phyloP scores from a whole-genome alignment of 2,888 invertebrate species.

The Sinotaia quadrata region DNA sequence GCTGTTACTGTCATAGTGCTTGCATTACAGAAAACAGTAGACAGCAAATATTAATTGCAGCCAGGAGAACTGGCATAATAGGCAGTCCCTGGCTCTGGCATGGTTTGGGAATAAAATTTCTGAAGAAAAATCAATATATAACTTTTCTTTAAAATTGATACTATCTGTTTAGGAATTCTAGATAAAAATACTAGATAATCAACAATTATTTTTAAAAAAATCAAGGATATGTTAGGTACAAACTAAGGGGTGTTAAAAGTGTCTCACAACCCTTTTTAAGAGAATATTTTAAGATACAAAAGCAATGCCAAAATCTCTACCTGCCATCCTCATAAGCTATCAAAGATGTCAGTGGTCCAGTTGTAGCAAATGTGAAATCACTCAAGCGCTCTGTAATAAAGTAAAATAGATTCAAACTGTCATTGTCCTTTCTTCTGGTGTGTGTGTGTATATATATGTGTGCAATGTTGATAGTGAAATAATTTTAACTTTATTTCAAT shows the following conservation, averaged over 20 bases:
- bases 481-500: neutral
- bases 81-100: no score
- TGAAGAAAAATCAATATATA: no score
- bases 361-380: conserved; percentile 51
- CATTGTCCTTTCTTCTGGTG: neutral
- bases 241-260: neutral
- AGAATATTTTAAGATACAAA: neutral
- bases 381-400: conserved; percentile 54
- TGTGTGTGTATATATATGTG: neutral
- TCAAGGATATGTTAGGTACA: neutral
- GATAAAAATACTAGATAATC: neutral
- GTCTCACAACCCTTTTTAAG: no score
- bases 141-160: neutral
- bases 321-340: conserved; percentile 61
- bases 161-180: neutral
- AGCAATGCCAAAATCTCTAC: conserved; percentile 42
- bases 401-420: neutral
- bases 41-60: no score
- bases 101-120: no score
- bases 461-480: neutral
- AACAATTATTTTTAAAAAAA: neutral
- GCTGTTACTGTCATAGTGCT: no score
- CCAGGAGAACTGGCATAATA: no score
- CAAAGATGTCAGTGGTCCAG: conserved; percentile 66
- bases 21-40: no score